A percentile compares a stretch with the other conserved stretches of the same genome.
Conservation (phyloP, 2,888 invertebrate species). For the Fabriciana adippe region DNA sequence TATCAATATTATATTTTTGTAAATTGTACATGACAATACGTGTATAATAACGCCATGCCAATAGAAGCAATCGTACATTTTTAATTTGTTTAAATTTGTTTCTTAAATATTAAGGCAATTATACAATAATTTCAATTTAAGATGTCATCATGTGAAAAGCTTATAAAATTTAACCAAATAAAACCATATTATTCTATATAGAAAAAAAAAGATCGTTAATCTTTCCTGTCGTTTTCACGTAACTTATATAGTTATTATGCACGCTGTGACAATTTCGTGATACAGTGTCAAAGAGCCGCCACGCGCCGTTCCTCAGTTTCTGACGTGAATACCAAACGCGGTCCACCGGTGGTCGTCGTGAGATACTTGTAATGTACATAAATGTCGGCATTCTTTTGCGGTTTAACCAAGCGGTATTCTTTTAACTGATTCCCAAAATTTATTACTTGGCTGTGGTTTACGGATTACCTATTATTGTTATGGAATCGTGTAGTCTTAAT, state of each 20-base stretch:
- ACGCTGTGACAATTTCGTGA: constrained; percentile 29
- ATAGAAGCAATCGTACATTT: too few relatives aligned
- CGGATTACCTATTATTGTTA: not conserved
- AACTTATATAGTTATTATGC: constrained; percentile 31
- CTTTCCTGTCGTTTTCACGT: too few relatives aligned
- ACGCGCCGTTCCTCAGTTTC: constrained; percentile 32
- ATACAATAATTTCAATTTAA: too few relatives aligned
- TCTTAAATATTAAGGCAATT: too few relatives aligned
- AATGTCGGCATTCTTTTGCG: constrained; percentile 1
- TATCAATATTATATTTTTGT: too few relatives aligned
- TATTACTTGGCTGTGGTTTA: not conserved
- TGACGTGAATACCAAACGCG: constrained; percentile 35
- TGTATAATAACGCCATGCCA: too few relatives aligned
- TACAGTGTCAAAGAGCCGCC: constrained; percentile 41
- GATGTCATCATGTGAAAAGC: too few relatives aligned
- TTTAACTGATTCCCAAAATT: not conserved
- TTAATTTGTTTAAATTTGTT: too few relatives aligned
- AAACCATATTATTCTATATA: too few relatives aligned
- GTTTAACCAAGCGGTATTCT: not conserved
- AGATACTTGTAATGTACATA: constrained; percentile 19
- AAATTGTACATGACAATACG: too few relatives aligned
- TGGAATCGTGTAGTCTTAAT: too few relatives aligned
- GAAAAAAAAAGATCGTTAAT: constrained; percentile 1
- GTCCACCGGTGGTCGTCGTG: constrained; percentile 30
- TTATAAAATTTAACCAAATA: too few relatives aligned